Evolutionary conservation across 2,797 vertebrate genomes (phyloP).

Genomic region (Anguilla pacifica): DNA sequence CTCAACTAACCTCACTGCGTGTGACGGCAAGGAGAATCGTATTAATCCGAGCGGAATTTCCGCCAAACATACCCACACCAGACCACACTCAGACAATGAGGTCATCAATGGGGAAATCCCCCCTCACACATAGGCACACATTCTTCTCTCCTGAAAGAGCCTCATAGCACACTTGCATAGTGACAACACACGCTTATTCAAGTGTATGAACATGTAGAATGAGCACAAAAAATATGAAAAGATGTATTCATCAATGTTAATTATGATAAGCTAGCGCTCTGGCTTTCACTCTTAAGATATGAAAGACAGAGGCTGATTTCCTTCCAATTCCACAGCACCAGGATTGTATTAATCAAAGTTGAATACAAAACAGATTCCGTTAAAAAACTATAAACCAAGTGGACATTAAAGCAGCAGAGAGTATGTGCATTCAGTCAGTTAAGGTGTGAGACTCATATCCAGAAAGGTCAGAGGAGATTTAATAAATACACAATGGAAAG

Average conservation of each 20-base stretch:
- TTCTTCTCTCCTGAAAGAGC: not conserved
- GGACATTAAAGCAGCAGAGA: not conserved
- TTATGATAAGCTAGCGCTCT: not conserved
- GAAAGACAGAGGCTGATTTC: not conserved
- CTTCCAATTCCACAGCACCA: not conserved
- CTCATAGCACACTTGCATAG: not conserved
- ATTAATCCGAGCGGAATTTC: constrained; percentile 70
- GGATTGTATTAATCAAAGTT: not conserved
- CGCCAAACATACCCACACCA: constrained; percentile 50
- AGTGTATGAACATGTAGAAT: not conserved
- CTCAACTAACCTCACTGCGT: not conserved
- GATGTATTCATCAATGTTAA: not conserved
- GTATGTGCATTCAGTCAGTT: not conserved
- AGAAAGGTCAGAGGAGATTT: not conserved
- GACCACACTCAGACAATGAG: constrained; percentile 38
- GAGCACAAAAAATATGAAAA: not conserved
- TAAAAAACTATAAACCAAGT: not conserved
- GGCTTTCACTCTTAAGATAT: not conserved
- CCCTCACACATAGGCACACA: not conserved
- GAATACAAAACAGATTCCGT: not conserved
- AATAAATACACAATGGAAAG: constrained; percentile 7
- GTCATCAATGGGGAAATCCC: not conserved
- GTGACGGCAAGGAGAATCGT: constrained; percentile 69
- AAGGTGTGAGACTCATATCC: constrained; percentile 7
- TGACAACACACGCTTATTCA: not conserved